These are phyloP conservation scores for Serilophus lunatus DNA, from an alignment of 2,113 vertebrate genomes.

Conservation along the genomic window DNA sequence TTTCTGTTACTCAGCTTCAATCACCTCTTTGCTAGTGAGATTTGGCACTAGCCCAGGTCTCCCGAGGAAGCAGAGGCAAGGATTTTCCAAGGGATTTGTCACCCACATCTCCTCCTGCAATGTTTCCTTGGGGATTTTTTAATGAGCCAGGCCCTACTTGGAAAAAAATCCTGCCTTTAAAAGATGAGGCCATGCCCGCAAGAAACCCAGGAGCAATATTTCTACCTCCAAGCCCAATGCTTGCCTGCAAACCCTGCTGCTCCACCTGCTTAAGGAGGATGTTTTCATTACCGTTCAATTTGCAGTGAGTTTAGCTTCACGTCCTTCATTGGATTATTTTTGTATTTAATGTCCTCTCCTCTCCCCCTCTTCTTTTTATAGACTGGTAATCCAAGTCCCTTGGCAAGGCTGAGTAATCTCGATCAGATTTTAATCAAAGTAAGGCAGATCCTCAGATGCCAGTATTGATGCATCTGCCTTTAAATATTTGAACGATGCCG, in stretches of 20 bases:
- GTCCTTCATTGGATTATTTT: conserved; percentile 55
- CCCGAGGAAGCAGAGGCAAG: conserved; percentile 15
- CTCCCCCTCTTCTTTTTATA: conserved; percentile 56
- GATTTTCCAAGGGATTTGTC: conserved; percentile 42
- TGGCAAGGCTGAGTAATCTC: conserved; percentile 54
- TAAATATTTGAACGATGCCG: conserved; percentile 46
- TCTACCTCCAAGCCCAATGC: background rate
- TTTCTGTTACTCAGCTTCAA: conserved; percentile 24
- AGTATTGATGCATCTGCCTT: conserved; percentile 48
- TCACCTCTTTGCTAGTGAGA: conserved; percentile 2
- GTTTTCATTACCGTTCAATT: conserved; percentile 36
- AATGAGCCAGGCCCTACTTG: background rate
- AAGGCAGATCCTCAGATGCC: conserved; percentile 49
- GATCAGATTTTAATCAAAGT: conserved; percentile 65
- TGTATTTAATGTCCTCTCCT: conserved; percentile 52
- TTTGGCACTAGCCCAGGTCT: conserved; percentile 24
- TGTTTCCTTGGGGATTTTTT: background rate
- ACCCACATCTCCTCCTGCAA: background rate
- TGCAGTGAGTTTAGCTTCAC: conserved; percentile 11
- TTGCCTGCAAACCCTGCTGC: background rate
- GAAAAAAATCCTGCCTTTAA: background rate
- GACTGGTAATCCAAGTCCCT: conserved; percentile 58
- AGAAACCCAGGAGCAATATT: background rate
- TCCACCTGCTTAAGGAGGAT: conserved; percentile 11
- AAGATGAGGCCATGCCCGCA: background rate